Conservation (phyloP, 2,888 invertebrate species). For the Sepioteuthis lessoniana region DNA sequence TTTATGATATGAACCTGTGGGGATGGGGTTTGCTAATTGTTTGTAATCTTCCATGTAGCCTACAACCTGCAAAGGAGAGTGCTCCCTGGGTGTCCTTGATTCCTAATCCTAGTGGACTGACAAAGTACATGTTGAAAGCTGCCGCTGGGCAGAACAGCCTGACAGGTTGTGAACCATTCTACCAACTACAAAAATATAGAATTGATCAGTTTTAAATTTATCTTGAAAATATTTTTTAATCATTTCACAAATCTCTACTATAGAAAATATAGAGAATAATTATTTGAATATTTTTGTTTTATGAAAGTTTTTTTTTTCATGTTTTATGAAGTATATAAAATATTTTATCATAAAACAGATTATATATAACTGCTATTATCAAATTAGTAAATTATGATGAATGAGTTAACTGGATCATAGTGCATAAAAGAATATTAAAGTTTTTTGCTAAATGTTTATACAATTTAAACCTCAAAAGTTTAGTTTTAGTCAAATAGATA, state of each 20-base stretch:
- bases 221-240: background rate
- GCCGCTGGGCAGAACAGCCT: slow-evolving; percentile 47
- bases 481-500: no score
- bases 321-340: background rate
- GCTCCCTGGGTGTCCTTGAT: slow-evolving; percentile 46
- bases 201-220: slow-evolving; percentile 35
- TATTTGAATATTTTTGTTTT: background rate
- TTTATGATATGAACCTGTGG: slow-evolving; percentile 36
- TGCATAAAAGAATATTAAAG: no score
- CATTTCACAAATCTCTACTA: background rate
- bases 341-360: background rate
- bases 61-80: slow-evolving; percentile 44
- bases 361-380: background rate
- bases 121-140: slow-evolving; percentile 49
- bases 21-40: slow-evolving; percentile 46
- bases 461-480: no score
- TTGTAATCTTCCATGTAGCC: slow-evolving; percentile 48
- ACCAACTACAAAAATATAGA: slow-evolving; percentile 45
- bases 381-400: background rate
- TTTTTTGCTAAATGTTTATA: no score
- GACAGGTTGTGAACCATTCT: slow-evolving; percentile 49
- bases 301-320: background rate
- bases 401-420: background rate
- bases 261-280: background rate
- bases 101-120: slow-evolving; percentile 38